Evolutionary conservation across 2,888 invertebrate species (phyloP).

Genomic region (Globia sparganii): DNA sequence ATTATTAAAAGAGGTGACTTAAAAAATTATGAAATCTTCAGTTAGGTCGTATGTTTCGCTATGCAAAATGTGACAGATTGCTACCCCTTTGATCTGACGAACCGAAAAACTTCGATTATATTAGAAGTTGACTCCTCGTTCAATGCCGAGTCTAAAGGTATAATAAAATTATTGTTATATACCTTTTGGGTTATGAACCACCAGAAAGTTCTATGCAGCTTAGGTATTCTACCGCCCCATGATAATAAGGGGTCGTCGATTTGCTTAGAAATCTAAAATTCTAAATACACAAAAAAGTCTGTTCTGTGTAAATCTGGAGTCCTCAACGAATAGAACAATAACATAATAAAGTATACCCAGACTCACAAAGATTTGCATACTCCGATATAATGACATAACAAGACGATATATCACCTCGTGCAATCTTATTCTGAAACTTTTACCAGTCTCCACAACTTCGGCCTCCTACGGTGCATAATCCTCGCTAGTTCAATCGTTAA

Average conservation of each 20-base stretch:
- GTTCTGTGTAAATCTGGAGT: not conserved
- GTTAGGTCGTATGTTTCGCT: too few relatives aligned
- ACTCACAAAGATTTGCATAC: conserved; percentile 24
- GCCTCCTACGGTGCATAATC: conserved; percentile 24
- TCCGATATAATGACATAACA: conserved; percentile 52
- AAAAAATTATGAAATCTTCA: not conserved
- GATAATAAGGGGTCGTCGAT: not conserved
- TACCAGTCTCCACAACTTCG: conserved; percentile 20
- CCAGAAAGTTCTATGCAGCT: not conserved
- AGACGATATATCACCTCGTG: conserved; percentile 16
- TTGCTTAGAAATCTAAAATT: not conserved
- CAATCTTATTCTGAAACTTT: conserved; percentile 50
- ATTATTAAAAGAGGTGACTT: not conserved
- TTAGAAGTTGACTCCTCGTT: not conserved
- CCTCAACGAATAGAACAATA: not conserved
- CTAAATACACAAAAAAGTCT: not conserved
- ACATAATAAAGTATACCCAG: not conserved
- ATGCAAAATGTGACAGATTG: not conserved
- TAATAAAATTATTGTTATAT: not conserved
- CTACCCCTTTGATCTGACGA: not conserved
- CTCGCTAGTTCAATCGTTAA: conserved; percentile 42
- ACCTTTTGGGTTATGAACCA: not conserved
- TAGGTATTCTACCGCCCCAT: too few relatives aligned
- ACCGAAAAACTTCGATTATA: not conserved
- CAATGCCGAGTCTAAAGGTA: not conserved